These are phyloP conservation scores for Cantharis flavilabris DNA, from an alignment of 2,888 invertebrate species.

Conservation along the genomic window DNA sequence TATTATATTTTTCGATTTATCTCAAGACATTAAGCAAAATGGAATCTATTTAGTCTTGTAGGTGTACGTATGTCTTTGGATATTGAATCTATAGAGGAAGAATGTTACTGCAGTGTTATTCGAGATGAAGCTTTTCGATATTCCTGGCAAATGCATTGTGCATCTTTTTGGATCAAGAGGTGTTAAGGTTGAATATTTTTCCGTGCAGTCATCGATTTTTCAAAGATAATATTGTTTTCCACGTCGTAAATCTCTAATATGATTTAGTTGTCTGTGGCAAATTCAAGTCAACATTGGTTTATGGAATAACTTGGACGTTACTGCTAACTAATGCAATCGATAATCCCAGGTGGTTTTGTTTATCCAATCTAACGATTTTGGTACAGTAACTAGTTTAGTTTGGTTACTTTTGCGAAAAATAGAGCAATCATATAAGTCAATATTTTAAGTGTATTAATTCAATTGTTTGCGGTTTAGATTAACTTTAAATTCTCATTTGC, in stretches of 20 bases:
- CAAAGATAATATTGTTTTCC: neutral
- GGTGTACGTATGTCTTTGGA: neutral
- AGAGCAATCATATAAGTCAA: neutral
- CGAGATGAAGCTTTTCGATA: neutral
- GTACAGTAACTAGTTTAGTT: neutral
- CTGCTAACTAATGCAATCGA: conserved; percentile 30
- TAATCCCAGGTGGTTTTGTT: conserved; percentile 30
- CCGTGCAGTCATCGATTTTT: neutral
- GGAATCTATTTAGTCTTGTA: neutral
- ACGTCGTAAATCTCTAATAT: neutral
- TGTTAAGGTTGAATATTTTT: neutral
- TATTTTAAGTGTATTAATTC: neutral
- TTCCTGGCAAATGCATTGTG: neutral
- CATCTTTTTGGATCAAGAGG: neutral
- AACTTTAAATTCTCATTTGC: neutral
- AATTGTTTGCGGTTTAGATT: neutral
- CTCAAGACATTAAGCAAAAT: neutral
- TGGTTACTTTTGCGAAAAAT: neutral
- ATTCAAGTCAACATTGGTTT: conserved; percentile 31
- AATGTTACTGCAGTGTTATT: neutral
- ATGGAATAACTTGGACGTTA: conserved; percentile 15
- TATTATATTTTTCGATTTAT: neutral
- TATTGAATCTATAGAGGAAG: neutral
- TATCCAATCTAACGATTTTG: conserved; percentile 27
- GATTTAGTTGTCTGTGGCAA: conserved; percentile 12